Evolutionary conservation across 23 tunicate species (phyloP).

Genomic region (Aplidium turbinatum): DNA sequence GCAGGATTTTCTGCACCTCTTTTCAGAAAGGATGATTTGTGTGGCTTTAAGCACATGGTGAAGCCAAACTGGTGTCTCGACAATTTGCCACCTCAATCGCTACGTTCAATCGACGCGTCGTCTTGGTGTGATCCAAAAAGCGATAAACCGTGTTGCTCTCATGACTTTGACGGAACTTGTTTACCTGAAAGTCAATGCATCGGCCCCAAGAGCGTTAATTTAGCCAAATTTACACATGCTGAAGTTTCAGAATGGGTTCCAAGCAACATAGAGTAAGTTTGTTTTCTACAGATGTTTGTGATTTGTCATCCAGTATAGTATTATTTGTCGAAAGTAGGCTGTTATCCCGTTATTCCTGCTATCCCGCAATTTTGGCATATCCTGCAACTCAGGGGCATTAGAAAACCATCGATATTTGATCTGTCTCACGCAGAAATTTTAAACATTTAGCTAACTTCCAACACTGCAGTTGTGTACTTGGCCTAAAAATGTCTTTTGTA

Average conservation of each 20-base stretch:
- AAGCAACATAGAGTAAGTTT: slow-evolving; percentile 28
- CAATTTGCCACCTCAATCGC: no score
- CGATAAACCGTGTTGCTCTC: slow-evolving; percentile 26
- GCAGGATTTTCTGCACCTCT: slow-evolving; percentile 21
- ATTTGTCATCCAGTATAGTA: not conserved
- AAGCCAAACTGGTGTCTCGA: no score
- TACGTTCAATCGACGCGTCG: slow-evolving; percentile 33
- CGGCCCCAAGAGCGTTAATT: slow-evolving; percentile 2
- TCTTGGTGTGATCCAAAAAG: slow-evolving; percentile 34
- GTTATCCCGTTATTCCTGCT: no score
- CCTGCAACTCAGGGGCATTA: no score
- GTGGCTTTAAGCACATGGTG: no score
- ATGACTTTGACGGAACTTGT: slow-evolving; percentile 14
- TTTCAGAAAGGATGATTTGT: slow-evolving; percentile 19
- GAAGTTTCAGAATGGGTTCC: slow-evolving; percentile 44
- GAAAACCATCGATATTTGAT: no score
- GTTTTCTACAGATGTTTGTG: not conserved
- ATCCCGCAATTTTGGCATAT: no score
- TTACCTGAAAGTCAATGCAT: slow-evolving; percentile 18
- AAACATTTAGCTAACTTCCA: no score
- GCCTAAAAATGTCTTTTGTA: no score
- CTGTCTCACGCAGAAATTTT: no score
- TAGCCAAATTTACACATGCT: slow-evolving; percentile 19
- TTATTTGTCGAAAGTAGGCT: no score
- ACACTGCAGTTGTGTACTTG: no score